phyloP scores from a whole-genome alignment of 2,113 vertebrate genomes.

The Aegithalos caudatus region DNA sequence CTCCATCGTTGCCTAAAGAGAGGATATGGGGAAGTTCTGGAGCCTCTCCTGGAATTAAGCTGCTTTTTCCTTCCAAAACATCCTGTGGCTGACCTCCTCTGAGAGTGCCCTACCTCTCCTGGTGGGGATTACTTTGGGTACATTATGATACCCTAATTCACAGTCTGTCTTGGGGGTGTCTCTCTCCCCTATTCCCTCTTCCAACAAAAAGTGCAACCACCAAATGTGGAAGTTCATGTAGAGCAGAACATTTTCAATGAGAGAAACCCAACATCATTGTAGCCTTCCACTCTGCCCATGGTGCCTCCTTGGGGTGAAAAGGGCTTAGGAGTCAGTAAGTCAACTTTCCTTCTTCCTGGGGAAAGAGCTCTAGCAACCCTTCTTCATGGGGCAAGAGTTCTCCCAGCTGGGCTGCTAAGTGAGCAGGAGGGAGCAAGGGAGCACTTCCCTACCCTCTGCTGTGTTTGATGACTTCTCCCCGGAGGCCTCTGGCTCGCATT shows the following conservation, averaged over 20 bases:
- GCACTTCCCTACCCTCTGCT: not conserved
- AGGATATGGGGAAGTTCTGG: not conserved
- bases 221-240: not conserved
- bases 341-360: not conserved
- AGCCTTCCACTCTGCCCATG: not conserved
- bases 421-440: not conserved
- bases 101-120: not conserved
- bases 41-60: not conserved
- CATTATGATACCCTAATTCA: not conserved
- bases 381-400: not conserved
- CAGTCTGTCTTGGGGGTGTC: not conserved
- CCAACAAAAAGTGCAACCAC: not conserved
- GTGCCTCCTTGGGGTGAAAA: not conserved
- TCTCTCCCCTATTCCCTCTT: not conserved
- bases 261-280: not conserved
- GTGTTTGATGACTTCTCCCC: not conserved
- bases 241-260: not conserved
- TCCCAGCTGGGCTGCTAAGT: not conserved
- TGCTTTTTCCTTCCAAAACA: not conserved
- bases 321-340: not conserved
- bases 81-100: not conserved
- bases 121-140: not conserved
- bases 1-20: accelerated
- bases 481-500: not conserved
- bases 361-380: not conserved